Conservation (phyloP, 1,140 invertebrate species). For the Meloidogyne floridensis region DNA sequence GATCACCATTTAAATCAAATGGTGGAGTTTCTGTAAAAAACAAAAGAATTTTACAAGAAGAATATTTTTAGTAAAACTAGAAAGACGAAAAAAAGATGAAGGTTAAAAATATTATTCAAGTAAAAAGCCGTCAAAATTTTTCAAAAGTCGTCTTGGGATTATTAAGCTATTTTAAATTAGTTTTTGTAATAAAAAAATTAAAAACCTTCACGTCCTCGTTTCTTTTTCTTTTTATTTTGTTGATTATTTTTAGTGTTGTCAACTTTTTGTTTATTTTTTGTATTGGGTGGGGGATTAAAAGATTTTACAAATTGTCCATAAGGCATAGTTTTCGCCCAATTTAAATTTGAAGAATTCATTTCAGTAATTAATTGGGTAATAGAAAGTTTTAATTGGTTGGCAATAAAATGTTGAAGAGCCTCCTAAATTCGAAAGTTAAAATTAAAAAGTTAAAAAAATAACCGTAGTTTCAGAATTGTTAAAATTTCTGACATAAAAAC, state of each 20-base stretch:
- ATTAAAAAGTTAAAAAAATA: neutral
- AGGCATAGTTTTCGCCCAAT: neutral
- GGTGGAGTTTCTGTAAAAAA: neutral
- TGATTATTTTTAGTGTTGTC: neutral
- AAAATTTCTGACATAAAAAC: neutral
- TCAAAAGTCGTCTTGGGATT: no score
- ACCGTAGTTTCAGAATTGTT: neutral
- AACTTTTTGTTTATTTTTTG: neutral
- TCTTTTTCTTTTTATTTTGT: neutral
- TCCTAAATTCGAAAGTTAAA: neutral
- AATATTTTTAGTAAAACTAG: no score
- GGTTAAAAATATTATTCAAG: no score
- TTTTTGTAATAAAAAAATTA: neutral
- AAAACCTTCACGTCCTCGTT: neutral
- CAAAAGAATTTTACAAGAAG: neutral
- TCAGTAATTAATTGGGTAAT: neutral
- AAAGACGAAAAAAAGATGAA: no score
- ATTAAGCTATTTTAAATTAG: no score
- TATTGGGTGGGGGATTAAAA: neutral
- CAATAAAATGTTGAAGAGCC: conserved; percentile 6
- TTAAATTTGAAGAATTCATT: neutral
- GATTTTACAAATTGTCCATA: neutral
- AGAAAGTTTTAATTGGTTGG: neutral
- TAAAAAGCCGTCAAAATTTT: no score
- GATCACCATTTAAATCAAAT: neutral